Evolutionary conservation across 1,140 invertebrate genomes (phyloP).

Genomic region (Aleiodes sp.): DNA sequence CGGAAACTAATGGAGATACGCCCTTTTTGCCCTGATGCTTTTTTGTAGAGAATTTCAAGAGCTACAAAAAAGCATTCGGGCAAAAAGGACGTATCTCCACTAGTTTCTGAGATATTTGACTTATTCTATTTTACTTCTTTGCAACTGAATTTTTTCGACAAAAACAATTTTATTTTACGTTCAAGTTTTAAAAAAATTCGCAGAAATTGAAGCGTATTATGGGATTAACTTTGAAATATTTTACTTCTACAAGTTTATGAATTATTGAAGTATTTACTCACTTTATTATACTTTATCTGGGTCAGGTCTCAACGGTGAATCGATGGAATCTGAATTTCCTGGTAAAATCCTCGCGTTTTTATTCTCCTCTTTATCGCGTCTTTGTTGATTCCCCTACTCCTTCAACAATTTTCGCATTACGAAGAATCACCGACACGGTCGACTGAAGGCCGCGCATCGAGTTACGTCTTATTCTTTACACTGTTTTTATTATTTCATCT

Average conservation of each 20-base stretch:
- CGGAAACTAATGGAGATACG: too few species aligned
- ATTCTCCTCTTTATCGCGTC: neutral
- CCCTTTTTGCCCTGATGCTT: too few species aligned
- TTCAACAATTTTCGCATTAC: neutral
- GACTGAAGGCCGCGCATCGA: slow-evolving; percentile 1
- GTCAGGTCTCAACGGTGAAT: neutral
- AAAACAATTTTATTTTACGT: too few species aligned
- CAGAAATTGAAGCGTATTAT: too few species aligned
- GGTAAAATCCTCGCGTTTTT: neutral
- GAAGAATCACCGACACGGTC: slow-evolving; percentile 7
- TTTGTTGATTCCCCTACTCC: neutral
- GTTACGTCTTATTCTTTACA: neutral
- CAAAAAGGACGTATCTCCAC: too few species aligned
- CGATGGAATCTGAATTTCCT: neutral
- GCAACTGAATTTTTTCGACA: too few species aligned
- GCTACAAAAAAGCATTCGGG: too few species aligned
- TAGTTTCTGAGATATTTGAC: too few species aligned
- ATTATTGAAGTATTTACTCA: slow-evolving; percentile 7
- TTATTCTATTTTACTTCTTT: too few species aligned
- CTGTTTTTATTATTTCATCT: neutral
- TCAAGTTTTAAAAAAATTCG: too few species aligned
- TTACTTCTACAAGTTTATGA: neutral
- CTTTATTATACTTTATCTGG: neutral
- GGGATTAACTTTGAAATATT: neutral
- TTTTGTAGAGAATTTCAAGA: too few species aligned